Conservation (phyloP, 1,140 invertebrate species). For the Cheumatopsyche charites region DNA sequence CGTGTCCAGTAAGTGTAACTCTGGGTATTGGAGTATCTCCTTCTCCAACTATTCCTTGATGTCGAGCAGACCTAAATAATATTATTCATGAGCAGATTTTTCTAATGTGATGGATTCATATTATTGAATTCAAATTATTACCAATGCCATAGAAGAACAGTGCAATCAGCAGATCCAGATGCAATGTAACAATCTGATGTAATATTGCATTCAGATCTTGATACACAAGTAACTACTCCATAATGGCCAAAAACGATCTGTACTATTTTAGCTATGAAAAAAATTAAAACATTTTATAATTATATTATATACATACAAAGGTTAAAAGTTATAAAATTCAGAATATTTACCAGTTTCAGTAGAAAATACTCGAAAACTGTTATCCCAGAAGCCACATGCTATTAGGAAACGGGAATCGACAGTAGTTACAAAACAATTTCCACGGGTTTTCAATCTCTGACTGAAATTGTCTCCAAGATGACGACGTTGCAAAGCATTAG, state of each 20-base stretch:
- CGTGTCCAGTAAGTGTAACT: constrained; percentile 96
- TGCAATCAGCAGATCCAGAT: constrained; percentile 97
- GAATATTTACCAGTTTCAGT: constrained; percentile 89
- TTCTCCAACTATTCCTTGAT: constrained; percentile 95
- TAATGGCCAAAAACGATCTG: constrained; percentile 99
- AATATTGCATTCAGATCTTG: constrained; percentile 96
- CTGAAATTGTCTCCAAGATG: constrained; percentile 97
- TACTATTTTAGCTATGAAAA: constrained; percentile 86
- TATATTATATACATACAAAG: constrained; percentile 14
- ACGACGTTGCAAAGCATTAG: constrained; percentile 64
- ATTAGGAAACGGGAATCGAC: constrained; percentile 96
- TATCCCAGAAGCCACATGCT: constrained; percentile 99
- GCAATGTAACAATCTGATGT: constrained; percentile 99
- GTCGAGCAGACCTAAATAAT: constrained; percentile 71
- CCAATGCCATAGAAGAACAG: constrained; percentile 98
- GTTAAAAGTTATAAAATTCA: constrained; percentile 23
- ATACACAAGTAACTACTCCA: constrained; percentile 96
- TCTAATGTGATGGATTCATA: constrained; percentile 1
- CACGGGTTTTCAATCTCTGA: constrained; percentile 90
- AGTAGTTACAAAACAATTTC: constrained; percentile 96
- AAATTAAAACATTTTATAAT: constrained; percentile 12
- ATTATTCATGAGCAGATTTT: not conserved
- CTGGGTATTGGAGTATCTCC: constrained; percentile 92
- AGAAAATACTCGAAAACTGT: constrained; percentile 97
- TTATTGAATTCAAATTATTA: constrained; percentile 59